These are phyloP conservation scores for Pardosa pseudoannulata DNA, from an alignment of 2,888 invertebrate genomes.

Conservation along the genomic window DNA sequence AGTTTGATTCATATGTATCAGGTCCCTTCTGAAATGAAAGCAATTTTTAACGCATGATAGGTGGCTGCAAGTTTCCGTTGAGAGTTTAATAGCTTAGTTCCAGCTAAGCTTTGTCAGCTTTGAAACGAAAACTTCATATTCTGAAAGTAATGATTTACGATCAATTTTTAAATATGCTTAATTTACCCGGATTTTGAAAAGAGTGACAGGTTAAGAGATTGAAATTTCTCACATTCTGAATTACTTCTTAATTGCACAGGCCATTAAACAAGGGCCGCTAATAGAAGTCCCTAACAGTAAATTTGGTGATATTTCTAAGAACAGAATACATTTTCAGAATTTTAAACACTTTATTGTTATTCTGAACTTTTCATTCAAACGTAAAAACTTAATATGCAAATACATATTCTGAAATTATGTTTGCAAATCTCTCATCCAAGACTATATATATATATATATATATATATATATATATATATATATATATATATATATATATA, in stretches of 20 bases:
- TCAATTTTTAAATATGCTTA: slow-evolving; percentile 1
- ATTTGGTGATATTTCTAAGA: neutral
- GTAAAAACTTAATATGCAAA: no score
- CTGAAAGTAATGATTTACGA: neutral
- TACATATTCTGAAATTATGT: no score
- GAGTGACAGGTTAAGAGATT: neutral
- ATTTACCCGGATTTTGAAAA: slow-evolving; percentile 2
- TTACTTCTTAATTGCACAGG: neutral
- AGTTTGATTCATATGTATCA: no score
- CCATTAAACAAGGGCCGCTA: neutral
- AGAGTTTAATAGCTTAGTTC: neutral
- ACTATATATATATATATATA: no score
- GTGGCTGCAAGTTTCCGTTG: neutral
- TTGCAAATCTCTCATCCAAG: no score
- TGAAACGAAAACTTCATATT: neutral
- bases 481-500: no score
- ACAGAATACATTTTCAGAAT: no score
- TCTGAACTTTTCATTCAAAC: no score
- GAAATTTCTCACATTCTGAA: neutral
- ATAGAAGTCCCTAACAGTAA: neutral
- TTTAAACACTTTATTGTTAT: no score
- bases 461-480: no score
- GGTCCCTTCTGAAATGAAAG: neutral
- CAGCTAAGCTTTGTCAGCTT: neutral
- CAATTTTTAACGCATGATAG: neutral